Conservation (phyloP, 2,797 vertebrate genomes). For the Pangasius djambal region DNA sequence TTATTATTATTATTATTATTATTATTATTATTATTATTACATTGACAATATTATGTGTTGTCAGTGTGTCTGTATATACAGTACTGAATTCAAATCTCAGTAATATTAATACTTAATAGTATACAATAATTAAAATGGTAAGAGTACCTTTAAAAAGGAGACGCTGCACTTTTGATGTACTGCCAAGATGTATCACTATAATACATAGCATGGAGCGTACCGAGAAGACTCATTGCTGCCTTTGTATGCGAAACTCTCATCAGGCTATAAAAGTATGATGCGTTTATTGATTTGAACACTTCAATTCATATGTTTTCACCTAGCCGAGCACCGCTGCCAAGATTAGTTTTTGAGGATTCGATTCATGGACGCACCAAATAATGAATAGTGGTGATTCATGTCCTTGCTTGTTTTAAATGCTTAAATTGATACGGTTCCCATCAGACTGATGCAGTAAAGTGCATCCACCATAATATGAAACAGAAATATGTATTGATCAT, state of each 20-base stretch:
- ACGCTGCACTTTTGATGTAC: constrained; percentile 40
- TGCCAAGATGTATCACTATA: constrained; percentile 43
- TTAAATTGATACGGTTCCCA: constrained; percentile 62
- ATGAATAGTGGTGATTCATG: constrained; percentile 63
- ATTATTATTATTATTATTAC: not conserved
- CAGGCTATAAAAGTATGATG: constrained; percentile 63
- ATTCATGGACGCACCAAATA: constrained; percentile 62
- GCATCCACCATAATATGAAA: constrained; percentile 55
- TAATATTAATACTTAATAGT: constrained; percentile 27
- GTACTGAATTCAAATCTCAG: constrained; percentile 12
- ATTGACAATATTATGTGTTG: not conserved
- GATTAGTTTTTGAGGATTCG: constrained; percentile 63
- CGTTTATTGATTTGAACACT: constrained; percentile 62
- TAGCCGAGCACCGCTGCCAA: constrained; percentile 56
- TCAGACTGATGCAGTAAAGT: constrained; percentile 56
- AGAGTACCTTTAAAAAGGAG: constrained; percentile 37
- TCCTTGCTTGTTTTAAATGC: constrained; percentile 63
- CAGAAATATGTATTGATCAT: constrained; percentile 58
- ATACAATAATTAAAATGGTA: constrained; percentile 21
- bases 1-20: constrained; percentile 8
- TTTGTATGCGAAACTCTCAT: constrained; percentile 63
- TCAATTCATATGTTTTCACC: constrained; percentile 63
- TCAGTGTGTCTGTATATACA: not conserved
- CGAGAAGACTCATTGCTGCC: constrained; percentile 51
- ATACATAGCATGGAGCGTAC: constrained; percentile 37